Evolutionary conservation across 2,113 vertebrate genomes (phyloP), one percentile per base, ranked within the genome.

Genomic region (Colossoma macropomum): DNA sequence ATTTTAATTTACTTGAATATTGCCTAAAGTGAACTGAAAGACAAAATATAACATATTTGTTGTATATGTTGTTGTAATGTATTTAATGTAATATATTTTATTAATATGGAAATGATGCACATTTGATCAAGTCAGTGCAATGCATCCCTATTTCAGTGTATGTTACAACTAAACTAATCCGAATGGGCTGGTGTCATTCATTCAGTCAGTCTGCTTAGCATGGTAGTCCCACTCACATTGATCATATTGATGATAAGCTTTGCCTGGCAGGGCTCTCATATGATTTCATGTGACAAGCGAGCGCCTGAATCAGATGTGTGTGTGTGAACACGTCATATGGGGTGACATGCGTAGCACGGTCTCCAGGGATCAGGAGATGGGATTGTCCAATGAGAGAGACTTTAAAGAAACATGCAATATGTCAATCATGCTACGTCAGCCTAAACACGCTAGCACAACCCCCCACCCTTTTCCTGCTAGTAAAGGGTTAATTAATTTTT

Each of bases 301-400:
- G 19, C 6, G 75, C 74, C 25, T 56, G 68, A 60, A 25, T 62
- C 69, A 32, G n/a, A 74, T 28, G 45, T 41, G 79, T 59, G 52
- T 19, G n/a, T 73, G 48, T 86, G 77, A 28, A 68, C 72, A 80
- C 80, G 83, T 87, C 83, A 85, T 83, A 87, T 87, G 86, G 83
- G 81, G 80, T 85, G 86, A 85, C 62, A 80, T 70, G 78, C 76
- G n/a, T 66, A 13, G 48, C 41, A 71, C 28, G 25, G 63, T 32
- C 52, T 73, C 74, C 11, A 27, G 60, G 23, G 69, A 82, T 87
- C 86, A 87, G 86, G 72, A 87, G 83, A 87, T 80, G 54, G 13
- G 21, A 73, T 73, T n/a, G 66, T 30, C 86, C 86, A 87, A 85
- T 87, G 75, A 80, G 73, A 87, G 73, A 16, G 56, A 66, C 77